Evolutionary conservation across 2,888 invertebrate genomes (phyloP).

Genomic region (Gastracanthus pulcherrimus): DNA sequence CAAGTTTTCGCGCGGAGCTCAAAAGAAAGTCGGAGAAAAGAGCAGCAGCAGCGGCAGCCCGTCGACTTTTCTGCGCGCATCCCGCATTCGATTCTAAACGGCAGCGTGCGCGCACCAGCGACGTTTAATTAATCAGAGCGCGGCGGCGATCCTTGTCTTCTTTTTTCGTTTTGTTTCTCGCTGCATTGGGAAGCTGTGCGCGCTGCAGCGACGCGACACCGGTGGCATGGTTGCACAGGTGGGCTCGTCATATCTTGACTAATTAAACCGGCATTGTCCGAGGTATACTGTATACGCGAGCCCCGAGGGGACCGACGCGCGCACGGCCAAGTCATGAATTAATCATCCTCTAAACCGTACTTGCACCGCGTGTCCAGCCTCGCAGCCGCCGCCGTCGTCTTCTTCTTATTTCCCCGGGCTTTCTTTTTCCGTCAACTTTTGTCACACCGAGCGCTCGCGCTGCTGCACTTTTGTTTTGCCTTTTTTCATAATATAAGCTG

Average conservation of each 20-base stretch:
- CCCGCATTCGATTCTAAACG: conserved; percentile 36
- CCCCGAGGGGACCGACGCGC: conserved; percentile 58
- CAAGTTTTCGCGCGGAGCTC: not conserved
- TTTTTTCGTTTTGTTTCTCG: not conserved
- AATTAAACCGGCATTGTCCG: conserved; percentile 71
- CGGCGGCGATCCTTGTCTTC: not conserved
- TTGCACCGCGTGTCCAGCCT: conserved; percentile 49
- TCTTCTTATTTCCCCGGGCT: conserved; percentile 54
- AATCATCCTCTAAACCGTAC: conserved; percentile 68
- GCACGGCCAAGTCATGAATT: conserved; percentile 67
- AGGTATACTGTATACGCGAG: conserved; percentile 33
- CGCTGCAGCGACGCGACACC: no score
- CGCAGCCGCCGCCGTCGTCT: conserved; percentile 9
- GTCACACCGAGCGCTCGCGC: conserved; percentile 39
- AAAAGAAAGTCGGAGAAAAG: conserved; percentile 12
- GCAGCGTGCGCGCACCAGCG: conserved; percentile 34
- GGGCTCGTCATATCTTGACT: conserved; percentile 72
- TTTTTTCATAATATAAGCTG: conserved; percentile 26
- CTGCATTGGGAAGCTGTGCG: not conserved
- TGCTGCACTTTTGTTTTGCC: conserved; percentile 18
- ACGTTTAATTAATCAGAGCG: conserved; percentile 54
- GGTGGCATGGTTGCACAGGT: conserved; percentile 64
- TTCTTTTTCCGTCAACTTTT: conserved; percentile 38
- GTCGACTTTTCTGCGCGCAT: no score
- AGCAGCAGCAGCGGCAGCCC: not conserved